Base-by-base conservation (phyloP, 2,113 vertebrate genomes). In the Plotosus lineatus region DNA sequence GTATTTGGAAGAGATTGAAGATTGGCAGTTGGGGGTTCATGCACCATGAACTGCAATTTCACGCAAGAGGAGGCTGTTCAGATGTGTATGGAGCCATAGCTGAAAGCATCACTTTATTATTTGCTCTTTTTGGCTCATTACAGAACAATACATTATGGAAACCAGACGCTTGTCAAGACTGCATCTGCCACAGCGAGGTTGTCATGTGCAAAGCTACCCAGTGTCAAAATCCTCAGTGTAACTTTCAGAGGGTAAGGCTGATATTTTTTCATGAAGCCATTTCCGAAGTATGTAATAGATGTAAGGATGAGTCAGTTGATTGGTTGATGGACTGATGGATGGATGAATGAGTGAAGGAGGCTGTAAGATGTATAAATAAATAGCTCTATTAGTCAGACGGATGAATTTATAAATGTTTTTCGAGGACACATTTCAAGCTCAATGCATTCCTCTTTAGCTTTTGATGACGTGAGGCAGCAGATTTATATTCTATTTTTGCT, bases 111-210 rank as follows among this genome's bases (percentile, higher is more conserved):
- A 40, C 28, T 71, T 72, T 33, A 9, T 56, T 53, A 58, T 80
- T 71, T 77, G 40, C 28, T 79, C 33, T 78, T 23, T 60, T 53
- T 81, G 53, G 80, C 3, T 84, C 12, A 75, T 72, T 84, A 77
- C 93, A 99, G 98, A 96, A 96, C 87, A 91, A 92, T 88, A 94
- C 96, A 0, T 53, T 83, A 81, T 98, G 98, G 98, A 95, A 94
- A 60, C 95, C 95, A 0, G 92, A 96, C 82, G 91, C 94, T 0
- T 99, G 97, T 91, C 93, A 91, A 85, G 92, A 93, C 83, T 98
- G 98, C 84, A 89, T 19, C 78, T 99, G 98, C 90, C 88, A 75
- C 78, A 79, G 91, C 17, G 87, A 91, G n/a, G 82, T 96, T 46
- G 85, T 94, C 88, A 85, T 95, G 87, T 99, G 98, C 81, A 89